A percentile compares a stretch with the other conserved stretches of the same genome.
Evolutionary conservation across 2,888 invertebrate genomes (phyloP).

Genomic region (Ceratothoa steindachneri): DNA sequence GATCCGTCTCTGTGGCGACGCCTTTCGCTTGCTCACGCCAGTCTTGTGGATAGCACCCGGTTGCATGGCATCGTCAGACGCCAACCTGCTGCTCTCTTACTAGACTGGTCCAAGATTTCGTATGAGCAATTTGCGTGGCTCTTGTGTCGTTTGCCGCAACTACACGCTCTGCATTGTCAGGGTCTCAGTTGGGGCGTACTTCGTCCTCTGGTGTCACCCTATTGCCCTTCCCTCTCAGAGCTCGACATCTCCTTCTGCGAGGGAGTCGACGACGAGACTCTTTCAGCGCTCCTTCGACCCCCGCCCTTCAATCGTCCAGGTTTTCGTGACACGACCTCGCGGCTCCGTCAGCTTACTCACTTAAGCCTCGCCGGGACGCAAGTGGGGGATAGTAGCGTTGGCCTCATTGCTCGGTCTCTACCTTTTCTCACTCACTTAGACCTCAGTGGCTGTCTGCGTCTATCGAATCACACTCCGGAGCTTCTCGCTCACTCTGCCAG

Average conservation of each 20-base stretch:
- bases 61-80: constrained; percentile 79
- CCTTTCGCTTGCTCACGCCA: constrained; percentile 25
- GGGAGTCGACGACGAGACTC: constrained; percentile 35
- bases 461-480: constrained; percentile 28
- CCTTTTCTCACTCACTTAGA: constrained; percentile 32
- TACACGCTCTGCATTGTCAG: constrained; percentile 73
- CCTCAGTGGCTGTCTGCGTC: constrained; percentile 35
- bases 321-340: constrained; percentile 33
- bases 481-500: constrained; percentile 33
- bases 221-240: constrained; percentile 49
- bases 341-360: constrained; percentile 35
- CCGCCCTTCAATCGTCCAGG: constrained; percentile 46
- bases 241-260: constrained; percentile 40
- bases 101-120: constrained; percentile 84
- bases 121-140: constrained; percentile 87
- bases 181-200: constrained; percentile 54
- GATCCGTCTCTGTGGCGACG: constrained; percentile 73
- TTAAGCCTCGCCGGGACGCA: constrained; percentile 35
- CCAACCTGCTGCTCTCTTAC: constrained; percentile 75
- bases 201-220: constrained; percentile 36
- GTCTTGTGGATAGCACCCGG: constrained; percentile 62
- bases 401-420: constrained; percentile 29
- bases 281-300: constrained; percentile 31
- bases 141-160: constrained; percentile 75
- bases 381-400: constrained; percentile 35